Base-by-base conservation (phyloP, 2,113 vertebrate species). In the Notarius lentiginosus region DNA sequence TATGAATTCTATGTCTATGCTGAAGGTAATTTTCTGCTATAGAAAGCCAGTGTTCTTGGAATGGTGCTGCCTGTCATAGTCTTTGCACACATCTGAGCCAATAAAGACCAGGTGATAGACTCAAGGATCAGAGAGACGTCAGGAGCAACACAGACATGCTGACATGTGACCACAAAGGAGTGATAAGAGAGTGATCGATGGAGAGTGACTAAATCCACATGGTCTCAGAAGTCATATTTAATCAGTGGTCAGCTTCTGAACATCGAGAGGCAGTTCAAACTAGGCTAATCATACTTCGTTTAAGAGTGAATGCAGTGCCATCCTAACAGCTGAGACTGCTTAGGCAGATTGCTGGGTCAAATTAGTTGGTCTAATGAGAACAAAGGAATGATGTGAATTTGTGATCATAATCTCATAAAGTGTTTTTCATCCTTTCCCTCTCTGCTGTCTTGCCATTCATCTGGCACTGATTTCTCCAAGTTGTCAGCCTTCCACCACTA, bases 391-490 rank as follows among this genome's bases (percentile, higher is more conserved):
- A 87, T 87, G 49, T 79, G 81, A 83, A 87, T 68, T 87, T 84
- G 72, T 65, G 61, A 47, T 79, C 61, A 58, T 83, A 66, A 83
- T 87, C 70, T 66, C 17, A 22, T 15, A 65, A 86, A 53, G 27
- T 85, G 84, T 79, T 65, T 85, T 86, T 79, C 51, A 77, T 84
- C 22, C 8, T 70, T 65, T 68, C 7, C 27, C 58, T 76, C 51
- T 80, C 55, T 53, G 66, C 60, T 84, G 66, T 75, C 30, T 87
- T 83, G 41, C 56, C 6, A 83, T 85, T 95, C 96, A 97, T 96
- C 91, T 97, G 96, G 90, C 96, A 96, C 93, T 96, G 93, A 96
- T 97, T 97, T 96, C 82, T 81, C 53, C 51, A 24, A 51, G 18
- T 85, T 95, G 94, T 92, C 89, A 94, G 92, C 92, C 93, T 95